These are phyloP conservation scores for Rhagoletis zephyria DNA, from an alignment of 1,140 invertebrate species.

Conservation along the genomic window DNA sequence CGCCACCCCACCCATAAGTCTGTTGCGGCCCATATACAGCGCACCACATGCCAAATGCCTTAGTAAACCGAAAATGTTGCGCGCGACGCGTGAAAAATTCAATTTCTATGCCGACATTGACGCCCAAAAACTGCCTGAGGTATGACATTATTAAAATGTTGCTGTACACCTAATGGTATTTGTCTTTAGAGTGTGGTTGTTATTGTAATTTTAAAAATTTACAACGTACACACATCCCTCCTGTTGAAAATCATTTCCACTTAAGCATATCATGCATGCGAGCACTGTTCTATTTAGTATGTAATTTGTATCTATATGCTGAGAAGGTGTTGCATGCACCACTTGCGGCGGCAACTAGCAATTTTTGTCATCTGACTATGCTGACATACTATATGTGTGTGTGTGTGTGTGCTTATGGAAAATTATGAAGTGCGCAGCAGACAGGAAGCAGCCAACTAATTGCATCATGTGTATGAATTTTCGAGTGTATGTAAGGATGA, in stretches of 20 bases:
- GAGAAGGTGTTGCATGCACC: background rate
- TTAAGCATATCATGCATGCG: constrained; percentile 2
- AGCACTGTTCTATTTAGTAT: background rate
- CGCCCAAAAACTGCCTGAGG: constrained; percentile 18
- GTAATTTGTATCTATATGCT: background rate
- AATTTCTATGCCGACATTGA: constrained; percentile 43
- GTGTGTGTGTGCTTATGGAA: background rate
- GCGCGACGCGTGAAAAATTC: constrained; percentile 44
- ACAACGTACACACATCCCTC: background rate
- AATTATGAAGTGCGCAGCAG: background rate
- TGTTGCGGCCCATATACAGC: background rate
- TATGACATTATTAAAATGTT: constrained; percentile 44
- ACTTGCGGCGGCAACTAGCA: background rate
- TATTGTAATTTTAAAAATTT: constrained; percentile 8
- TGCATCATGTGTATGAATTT: background rate
- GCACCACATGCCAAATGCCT: constrained; percentile 29
- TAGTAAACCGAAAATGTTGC: constrained; percentile 3
- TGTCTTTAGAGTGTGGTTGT: background rate
- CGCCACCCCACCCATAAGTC: background rate
- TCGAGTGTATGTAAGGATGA: no score
- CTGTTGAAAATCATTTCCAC: background rate
- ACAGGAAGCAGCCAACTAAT: background rate
- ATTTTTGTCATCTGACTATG: background rate
- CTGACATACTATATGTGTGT: background rate
- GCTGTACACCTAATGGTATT: constrained; percentile 1